Evolutionary conservation across 2,113 vertebrate species (phyloP).

Genomic region (Vimba vimba): DNA sequence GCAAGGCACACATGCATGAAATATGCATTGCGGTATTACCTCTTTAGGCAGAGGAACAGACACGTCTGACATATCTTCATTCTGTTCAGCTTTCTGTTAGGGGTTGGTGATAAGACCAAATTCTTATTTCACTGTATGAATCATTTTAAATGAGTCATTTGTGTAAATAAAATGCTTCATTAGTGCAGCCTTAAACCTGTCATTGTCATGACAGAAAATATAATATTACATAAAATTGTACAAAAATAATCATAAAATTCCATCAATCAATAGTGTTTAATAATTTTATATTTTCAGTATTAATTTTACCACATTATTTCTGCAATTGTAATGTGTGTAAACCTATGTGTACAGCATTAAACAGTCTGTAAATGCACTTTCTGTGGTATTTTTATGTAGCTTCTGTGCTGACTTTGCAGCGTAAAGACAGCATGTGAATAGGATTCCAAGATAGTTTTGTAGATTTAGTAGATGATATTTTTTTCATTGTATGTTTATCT

Average conservation of each 20-base stretch:
- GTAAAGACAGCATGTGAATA: neutral
- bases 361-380: neutral
- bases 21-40: slow-evolving; percentile 8
- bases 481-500: neutral
- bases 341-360: neutral
- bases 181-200: neutral
- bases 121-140: no score
- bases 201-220: neutral
- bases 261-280: neutral
- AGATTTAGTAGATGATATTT: neutral
- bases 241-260: neutral
- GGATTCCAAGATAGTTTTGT: neutral
- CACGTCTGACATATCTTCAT: neutral
- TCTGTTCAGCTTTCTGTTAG: neutral
- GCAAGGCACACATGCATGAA: slow-evolving; percentile 15
- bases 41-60: neutral
- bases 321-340: neutral
- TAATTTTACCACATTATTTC: neutral
- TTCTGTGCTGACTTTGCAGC: neutral
- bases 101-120: no score
- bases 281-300: neutral
- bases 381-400: neutral
- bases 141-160: no score
- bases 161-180: neutral
- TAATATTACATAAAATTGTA: neutral